Evolutionary conservation across 2,888 invertebrate genomes (phyloP), one percentile per base, ranked within the genome.

Genomic region (Unio pictorum): DNA sequence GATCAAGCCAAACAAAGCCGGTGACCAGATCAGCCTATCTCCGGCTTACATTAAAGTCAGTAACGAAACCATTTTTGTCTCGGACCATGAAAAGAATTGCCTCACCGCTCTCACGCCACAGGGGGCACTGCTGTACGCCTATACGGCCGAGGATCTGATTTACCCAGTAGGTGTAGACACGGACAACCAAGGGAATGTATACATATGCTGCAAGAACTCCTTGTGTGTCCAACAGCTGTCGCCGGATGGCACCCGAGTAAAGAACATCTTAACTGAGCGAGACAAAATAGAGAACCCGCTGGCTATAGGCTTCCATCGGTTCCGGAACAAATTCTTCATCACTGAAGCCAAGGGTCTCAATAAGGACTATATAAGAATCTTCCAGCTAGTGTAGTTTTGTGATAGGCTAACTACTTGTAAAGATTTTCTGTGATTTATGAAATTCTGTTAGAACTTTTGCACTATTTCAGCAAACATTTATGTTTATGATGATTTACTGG

Each of bases 31-130:
- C 1, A 63, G 69, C 54, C 34, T 64, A 1, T 58, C 66, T 17
- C 73, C 69, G 8, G 67, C 68, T 56, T 61, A 66, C 45, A 68
- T 76, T 7, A 69, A 67, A 66, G 76, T 72, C n/a, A 67, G 66
- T 5, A 4, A 64, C 8, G 63, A 61, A 11, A 72, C 71, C 0
- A 45, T 76, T n/a, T 58, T 73, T 4, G 66, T 76, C 0, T 72
- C 76, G 0, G 76, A 76, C 55, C 60, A 45, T 18, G 73, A 67
- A 17, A 68, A 60, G 17, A 30, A 72, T 23, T 20, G 64, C 6
- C 66, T 73, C 30, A 65, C 54, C 26, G 23, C 67, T 17, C 54
- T 72, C 20, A 61, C 76, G 18, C 45, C 66, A 7, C 68, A 69
- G 18, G 73, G 76, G 11, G 45, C 56, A 23, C 66, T 65, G 45